Conservation (phyloP, 2,797 vertebrate genomes). For the Halcyon chelicuti region DNA sequence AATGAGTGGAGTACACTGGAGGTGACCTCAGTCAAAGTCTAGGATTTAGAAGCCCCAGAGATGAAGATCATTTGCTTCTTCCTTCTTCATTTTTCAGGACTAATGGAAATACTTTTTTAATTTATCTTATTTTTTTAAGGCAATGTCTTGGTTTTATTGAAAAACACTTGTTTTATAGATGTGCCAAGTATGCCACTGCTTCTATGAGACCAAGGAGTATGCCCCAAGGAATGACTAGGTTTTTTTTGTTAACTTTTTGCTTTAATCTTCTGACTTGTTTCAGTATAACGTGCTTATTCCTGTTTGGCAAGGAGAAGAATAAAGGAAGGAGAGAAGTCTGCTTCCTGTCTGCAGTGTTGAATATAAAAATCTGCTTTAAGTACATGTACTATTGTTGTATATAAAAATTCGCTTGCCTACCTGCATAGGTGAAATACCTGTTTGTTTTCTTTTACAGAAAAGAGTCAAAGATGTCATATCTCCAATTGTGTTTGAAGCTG, state of each 20-base stretch:
- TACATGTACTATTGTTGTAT: not conserved
- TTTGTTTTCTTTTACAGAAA: slow-evolving; percentile 81
- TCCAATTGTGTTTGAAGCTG: slow-evolving; percentile 91
- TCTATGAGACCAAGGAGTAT: not conserved
- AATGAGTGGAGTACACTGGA: not conserved
- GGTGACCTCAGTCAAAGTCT: not conserved
- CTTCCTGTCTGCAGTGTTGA: not conserved
- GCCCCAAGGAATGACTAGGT: not conserved
- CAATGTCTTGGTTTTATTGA: not conserved
- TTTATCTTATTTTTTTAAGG: not conserved
- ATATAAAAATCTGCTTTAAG: not conserved
- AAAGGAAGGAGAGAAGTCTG: not conserved
- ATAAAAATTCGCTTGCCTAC: not conserved
- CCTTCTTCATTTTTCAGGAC: not conserved
- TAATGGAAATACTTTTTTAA: not conserved
- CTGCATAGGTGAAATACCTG: not conserved
- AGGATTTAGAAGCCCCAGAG: not conserved
- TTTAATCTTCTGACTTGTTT: not conserved
- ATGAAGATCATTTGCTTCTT: not conserved
- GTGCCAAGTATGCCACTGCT: not conserved
- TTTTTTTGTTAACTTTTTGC: not conserved
- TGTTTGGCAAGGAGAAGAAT: not conserved
- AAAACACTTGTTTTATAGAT: not conserved
- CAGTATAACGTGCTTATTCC: not conserved
- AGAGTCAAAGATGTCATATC: slow-evolving; percentile 95